These are phyloP conservation scores for Electrophaes corylata DNA, from an alignment of 2,888 invertebrate species.

Conservation along the genomic window DNA sequence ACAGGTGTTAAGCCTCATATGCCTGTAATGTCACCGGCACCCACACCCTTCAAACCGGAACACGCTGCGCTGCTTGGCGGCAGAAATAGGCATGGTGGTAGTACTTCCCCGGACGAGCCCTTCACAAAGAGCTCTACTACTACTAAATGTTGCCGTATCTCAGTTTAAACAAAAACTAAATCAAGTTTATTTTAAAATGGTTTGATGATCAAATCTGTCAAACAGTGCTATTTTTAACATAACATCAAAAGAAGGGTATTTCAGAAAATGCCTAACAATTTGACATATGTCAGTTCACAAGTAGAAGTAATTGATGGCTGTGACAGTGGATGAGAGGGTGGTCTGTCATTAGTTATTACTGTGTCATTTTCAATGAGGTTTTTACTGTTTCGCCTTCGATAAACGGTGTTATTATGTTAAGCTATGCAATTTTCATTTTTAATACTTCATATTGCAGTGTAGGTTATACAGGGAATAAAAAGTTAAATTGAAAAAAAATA, in stretches of 20 bases:
- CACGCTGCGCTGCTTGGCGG: no score
- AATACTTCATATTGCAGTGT: no score
- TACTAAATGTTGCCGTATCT: no score
- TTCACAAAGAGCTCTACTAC: no score
- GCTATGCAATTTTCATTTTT: not conserved
- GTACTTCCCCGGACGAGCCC: no score
- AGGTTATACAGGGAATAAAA: no score
- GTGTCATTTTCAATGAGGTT: slow-evolving; percentile 17
- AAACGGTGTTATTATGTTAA: slow-evolving; percentile 5
- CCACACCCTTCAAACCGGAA: no score
- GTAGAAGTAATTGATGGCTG: slow-evolving; percentile 8
- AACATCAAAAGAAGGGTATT: not conserved
- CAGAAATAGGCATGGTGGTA: no score
- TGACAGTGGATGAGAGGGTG: slow-evolving; percentile 3
- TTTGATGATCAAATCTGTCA: slow-evolving; percentile 2
- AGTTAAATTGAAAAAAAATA: no score
- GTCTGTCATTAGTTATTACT: slow-evolving; percentile 15
- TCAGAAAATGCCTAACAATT: not conserved
- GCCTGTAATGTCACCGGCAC: no score
- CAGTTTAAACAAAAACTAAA: no score
- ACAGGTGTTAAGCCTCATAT: no score
- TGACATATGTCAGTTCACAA: slow-evolving; percentile 16
- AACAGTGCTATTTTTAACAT: not conserved
- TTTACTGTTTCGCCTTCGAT: slow-evolving; percentile 1
- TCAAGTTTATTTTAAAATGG: not conserved